phyloP scores from a whole-genome alignment of 2,113 vertebrate species.

The Toxotes jaculatrix region DNA sequence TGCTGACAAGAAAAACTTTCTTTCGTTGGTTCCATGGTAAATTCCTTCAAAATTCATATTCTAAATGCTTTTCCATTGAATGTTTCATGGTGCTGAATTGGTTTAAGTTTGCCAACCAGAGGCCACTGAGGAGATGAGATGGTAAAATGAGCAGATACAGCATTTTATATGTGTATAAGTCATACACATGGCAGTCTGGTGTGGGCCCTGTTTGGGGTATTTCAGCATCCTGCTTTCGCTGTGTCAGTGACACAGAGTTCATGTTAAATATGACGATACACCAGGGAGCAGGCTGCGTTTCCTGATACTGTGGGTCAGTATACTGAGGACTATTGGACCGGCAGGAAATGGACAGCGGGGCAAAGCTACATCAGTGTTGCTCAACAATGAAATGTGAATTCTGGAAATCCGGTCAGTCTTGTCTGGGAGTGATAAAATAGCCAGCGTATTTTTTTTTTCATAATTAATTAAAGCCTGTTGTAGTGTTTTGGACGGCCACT shows the following conservation, averaged over 20 bases:
- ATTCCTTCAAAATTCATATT: background rate
- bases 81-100: background rate
- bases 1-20: background rate
- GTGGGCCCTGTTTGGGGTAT: background rate
- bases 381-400: background rate
- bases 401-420: too few species aligned
- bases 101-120: too few species aligned
- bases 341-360: background rate
- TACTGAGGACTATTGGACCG: background rate
- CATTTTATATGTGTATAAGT: background rate
- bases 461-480: too few species aligned
- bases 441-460: too few species aligned
- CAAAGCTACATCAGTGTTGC: background rate
- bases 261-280: background rate
- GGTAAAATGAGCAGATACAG: background rate
- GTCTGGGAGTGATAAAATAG: too few species aligned
- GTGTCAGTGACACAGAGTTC: constrained; percentile 42
- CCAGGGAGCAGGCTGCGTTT: background rate
- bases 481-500: too few species aligned
- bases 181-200: background rate
- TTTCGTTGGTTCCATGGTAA: background rate
- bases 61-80: background rate
- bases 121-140: background rate
- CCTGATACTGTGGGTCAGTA: background rate
- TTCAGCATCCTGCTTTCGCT: background rate